phyloP scores from a whole-genome alignment of 2,797 vertebrate species.

The Sebastes elongatus region DNA sequence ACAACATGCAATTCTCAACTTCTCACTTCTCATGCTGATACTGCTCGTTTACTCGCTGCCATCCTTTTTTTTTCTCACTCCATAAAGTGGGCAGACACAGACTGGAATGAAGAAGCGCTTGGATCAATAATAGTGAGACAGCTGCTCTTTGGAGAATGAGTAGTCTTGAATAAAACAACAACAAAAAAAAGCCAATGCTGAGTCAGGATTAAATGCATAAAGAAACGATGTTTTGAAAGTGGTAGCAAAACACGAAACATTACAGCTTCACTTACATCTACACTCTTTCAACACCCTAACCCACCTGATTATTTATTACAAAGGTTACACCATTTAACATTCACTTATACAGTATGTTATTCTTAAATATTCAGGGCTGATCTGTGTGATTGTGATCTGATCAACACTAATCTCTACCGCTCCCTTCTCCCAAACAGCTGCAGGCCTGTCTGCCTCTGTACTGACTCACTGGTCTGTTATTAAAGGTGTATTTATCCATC shows the following conservation, averaged over 20 bases:
- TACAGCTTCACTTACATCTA: background rate
- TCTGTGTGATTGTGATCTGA: conserved; percentile 10
- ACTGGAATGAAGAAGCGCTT: conserved; percentile 26
- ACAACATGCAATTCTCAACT: background rate
- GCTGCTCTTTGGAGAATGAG: conserved; percentile 28
- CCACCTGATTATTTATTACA: background rate
- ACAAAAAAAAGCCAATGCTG: background rate
- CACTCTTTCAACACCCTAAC: background rate
- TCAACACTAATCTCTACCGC: background rate
- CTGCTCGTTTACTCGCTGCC: background rate
- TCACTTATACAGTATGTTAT: background rate
- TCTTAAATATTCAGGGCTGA: background rate
- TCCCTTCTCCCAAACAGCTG: conserved; percentile 22
- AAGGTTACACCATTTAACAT: background rate
- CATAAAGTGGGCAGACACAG: conserved; percentile 14
- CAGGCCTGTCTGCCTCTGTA: conserved; percentile 20
- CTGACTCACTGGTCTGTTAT: conserved; percentile 48
- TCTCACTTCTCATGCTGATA: background rate
- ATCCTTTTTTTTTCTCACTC: conserved; percentile 2
- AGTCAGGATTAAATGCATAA: conserved; percentile 9
- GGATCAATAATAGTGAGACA: conserved; percentile 51
- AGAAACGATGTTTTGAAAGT: conserved; percentile 10
- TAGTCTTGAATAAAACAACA: conserved; percentile 20
- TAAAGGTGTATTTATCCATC: conserved; percentile 65
- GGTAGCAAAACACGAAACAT: background rate